Percentiles rank a stretch among this genome's conserved stretches.
phyloP scores from a whole-genome alignment of 2,113 vertebrate genomes.

The Chunga burmeisteri region DNA sequence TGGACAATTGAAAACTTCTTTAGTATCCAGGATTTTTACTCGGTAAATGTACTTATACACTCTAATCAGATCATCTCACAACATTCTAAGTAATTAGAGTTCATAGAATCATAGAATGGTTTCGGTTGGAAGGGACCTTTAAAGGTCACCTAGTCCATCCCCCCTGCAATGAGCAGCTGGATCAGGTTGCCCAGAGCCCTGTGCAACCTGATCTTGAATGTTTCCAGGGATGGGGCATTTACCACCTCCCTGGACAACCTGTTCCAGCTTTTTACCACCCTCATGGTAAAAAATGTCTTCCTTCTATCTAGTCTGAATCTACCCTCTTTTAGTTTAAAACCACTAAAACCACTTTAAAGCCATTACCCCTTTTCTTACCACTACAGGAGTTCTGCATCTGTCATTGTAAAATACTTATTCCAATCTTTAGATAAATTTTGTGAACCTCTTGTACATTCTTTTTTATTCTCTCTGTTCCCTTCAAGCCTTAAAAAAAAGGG shows the following conservation, averaged over 20 bases:
- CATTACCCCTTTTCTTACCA: background rate
- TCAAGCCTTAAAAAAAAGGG: background rate
- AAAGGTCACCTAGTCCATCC: background rate
- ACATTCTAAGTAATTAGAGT: background rate
- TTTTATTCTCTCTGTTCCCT: background rate
- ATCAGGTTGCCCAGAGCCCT: background rate
- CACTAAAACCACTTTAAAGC: background rate
- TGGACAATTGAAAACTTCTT: background rate
- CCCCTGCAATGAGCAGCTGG: background rate
- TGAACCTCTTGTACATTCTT: background rate
- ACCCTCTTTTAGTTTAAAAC: background rate
- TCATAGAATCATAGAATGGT: background rate
- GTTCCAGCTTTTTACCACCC: background rate
- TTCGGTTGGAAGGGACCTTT: background rate
- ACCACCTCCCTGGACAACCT: background rate
- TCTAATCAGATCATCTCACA: background rate
- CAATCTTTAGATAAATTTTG: background rate
- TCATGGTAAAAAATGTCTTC: background rate
- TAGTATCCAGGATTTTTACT: background rate
- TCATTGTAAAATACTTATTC: background rate
- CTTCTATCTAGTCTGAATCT: background rate
- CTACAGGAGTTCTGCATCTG: background rate
- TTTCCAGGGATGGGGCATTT: background rate
- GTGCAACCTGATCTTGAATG: fast-evolving
- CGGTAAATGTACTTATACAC: background rate